Evolutionary conservation across 2,888 invertebrate species (phyloP), one percentile per base, ranked within the genome.

Genomic region (Ectropis crepuscularia): DNA sequence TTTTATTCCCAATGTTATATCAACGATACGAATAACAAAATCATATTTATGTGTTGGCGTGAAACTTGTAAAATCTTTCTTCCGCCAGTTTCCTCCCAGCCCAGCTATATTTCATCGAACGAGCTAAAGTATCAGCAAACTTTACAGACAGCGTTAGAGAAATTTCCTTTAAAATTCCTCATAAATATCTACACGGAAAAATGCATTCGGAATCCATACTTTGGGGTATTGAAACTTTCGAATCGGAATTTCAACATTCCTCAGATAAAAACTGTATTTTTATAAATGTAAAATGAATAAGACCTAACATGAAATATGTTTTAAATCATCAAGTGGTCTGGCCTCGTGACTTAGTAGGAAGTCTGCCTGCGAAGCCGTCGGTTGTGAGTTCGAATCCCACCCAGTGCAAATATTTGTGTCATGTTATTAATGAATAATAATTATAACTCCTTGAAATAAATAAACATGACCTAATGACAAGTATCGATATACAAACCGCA

Each of bases 401-500:
- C n/a, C n/a, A n/a, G n/a, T n/a, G n/a, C n/a, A n/a, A n/a, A n/a
- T n/a, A n/a, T n/a, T n/a, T n/a, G n/a, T n/a, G n/a, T n/a, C n/a
- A n/a, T n/a, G n/a, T n/a, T n/a, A n/a, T n/a, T n/a, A n/a, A n/a
- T n/a, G n/a, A n/a, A n/a, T n/a, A n/a, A 2, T 16, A 10, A 16
- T 51, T 57, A 42, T 50, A 55, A 51, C 36, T 66, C 58, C 41
- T 59, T 66, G 42, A 51, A 70, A 71, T 65, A 70, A 69, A 65
- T 51, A 63, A 61, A 51, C 12, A 67, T 76, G 81, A 78, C 79
- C 82, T 82, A 77, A 79, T 71, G 75, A 76, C 70, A 73, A 66
- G 74, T 87, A 88, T 88, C 84, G 76, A 82, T 87, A 72, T 79
- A 79, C 80, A 82, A 83, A 89, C 89, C 89, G 74, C 89, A 89